Evolutionary conservation across 2,797 vertebrate species (phyloP).

Genomic region (Ibycter americanus): DNA sequence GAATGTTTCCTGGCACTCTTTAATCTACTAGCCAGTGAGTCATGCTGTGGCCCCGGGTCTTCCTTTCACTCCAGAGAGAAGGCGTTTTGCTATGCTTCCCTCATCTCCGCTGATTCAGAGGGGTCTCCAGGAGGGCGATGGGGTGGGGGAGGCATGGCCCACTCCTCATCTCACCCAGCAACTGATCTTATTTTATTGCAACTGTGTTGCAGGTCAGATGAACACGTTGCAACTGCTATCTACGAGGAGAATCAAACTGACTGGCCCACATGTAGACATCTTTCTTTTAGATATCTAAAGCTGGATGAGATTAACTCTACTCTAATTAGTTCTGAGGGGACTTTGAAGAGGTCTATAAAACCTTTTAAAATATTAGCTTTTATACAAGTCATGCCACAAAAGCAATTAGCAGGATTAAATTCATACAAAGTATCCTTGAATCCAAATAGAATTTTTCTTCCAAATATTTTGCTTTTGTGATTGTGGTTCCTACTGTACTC

Average conservation of each 20-base stretch:
- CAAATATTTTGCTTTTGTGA: not conserved
- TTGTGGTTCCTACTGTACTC: not conserved
- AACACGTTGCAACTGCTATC: not conserved
- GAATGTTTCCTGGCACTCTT: slow-evolving; percentile 48
- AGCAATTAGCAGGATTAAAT: not conserved
- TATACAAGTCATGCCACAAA: not conserved
- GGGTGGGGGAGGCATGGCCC: not conserved
- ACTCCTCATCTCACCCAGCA: not conserved
- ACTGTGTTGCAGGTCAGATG: not conserved
- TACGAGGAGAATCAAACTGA: not conserved
- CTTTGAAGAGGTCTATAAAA: not conserved
- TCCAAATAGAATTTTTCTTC: not conserved
- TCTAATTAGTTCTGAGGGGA: not conserved
- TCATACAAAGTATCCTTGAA: not conserved
- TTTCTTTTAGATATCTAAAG: not conserved
- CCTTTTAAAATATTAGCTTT: not conserved
- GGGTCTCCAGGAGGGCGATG: not conserved
- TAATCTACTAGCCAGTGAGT: slow-evolving; percentile 33
- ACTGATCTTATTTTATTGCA: not conserved
- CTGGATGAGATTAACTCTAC: not conserved
- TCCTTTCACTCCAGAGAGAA: slow-evolving; percentile 27
- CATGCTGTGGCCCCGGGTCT: not conserved
- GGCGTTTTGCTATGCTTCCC: slow-evolving; percentile 8
- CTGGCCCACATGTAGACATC: not conserved
- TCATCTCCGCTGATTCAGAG: not conserved